Evolutionary conservation across 2,888 invertebrate genomes (phyloP).

Genomic region (Sycophila texana): DNA sequence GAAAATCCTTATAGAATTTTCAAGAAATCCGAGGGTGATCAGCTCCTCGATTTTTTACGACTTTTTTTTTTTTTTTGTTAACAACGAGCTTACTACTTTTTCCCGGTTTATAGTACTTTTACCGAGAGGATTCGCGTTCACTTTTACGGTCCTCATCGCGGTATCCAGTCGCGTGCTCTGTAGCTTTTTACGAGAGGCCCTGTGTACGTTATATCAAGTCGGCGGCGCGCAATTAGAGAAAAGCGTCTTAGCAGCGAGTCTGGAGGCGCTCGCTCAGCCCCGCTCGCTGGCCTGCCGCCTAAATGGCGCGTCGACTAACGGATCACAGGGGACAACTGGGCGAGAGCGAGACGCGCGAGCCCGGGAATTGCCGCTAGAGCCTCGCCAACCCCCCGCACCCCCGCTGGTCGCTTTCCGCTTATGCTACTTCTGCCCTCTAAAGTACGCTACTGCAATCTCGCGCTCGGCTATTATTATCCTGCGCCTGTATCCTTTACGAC

Average conservation of each 20-base stretch:
- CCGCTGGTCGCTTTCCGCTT: slow-evolving; percentile 17
- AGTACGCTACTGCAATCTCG: slow-evolving; percentile 40
- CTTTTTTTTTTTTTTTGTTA: too few relatives aligned
- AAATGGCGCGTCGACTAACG: slow-evolving; percentile 39
- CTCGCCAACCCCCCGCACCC: neutral
- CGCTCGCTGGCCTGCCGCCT: slow-evolving; percentile 23
- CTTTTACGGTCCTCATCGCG: slow-evolving; percentile 22
- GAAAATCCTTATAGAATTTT: too few relatives aligned
- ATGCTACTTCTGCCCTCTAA: slow-evolving; percentile 28
- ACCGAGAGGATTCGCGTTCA: neutral
- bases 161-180: slow-evolving; percentile 36
- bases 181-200: slow-evolving; percentile 63
- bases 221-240: slow-evolving; percentile 67
- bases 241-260: slow-evolving; percentile 59
- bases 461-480: slow-evolving; percentile 29
- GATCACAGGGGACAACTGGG: slow-evolving; percentile 29
- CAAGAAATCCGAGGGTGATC: too few relatives aligned
- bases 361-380: slow-evolving; percentile 13
- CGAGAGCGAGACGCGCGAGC: slow-evolving; percentile 6
- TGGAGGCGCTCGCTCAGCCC: neutral
- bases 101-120: neutral
- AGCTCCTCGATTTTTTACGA: too few relatives aligned
- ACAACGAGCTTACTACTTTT: too few relatives aligned
- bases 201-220: slow-evolving; percentile 56
- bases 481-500: slow-evolving; percentile 40